Conservation (phyloP, 2,797 vertebrate genomes). For the Chromobotia macracanthus region DNA sequence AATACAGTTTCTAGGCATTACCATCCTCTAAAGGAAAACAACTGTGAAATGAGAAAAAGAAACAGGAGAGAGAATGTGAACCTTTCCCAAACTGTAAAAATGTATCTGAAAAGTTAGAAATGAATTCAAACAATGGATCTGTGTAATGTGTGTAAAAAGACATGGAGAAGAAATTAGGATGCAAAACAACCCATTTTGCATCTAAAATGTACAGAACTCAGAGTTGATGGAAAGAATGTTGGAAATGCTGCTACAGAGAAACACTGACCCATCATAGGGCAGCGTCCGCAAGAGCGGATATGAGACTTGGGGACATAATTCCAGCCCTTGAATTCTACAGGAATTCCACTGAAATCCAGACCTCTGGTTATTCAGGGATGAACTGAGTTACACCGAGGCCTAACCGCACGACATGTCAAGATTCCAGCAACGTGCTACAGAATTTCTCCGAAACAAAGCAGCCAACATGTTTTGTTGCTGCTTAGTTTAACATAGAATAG, state of each 20-base stretch:
- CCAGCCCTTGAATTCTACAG: background rate
- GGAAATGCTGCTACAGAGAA: too few species aligned
- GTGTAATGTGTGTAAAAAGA: background rate
- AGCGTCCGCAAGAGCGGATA: background rate
- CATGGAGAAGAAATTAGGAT: background rate
- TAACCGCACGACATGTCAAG: background rate
- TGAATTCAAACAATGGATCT: too few species aligned
- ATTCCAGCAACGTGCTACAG: background rate
- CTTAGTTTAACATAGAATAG: background rate
- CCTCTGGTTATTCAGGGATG: background rate
- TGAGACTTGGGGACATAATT: background rate
- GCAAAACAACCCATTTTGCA: background rate
- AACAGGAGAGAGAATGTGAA: background rate
- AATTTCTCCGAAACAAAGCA: background rate
- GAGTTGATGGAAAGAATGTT: too few species aligned
- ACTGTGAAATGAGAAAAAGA: background rate
- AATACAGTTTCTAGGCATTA: background rate
- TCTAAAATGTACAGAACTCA: too few species aligned
- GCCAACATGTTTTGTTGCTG: too few species aligned
- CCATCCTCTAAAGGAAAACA: background rate
- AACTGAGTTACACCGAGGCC: slow-evolving; percentile 3
- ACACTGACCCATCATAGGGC: background rate
- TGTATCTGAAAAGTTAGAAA: slow-evolving; percentile 1
- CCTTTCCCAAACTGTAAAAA: background rate
- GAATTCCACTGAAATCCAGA: background rate